Evolutionary conservation across 2,113 vertebrate genomes (phyloP).

Genomic region (Mustelus asterias): DNA sequence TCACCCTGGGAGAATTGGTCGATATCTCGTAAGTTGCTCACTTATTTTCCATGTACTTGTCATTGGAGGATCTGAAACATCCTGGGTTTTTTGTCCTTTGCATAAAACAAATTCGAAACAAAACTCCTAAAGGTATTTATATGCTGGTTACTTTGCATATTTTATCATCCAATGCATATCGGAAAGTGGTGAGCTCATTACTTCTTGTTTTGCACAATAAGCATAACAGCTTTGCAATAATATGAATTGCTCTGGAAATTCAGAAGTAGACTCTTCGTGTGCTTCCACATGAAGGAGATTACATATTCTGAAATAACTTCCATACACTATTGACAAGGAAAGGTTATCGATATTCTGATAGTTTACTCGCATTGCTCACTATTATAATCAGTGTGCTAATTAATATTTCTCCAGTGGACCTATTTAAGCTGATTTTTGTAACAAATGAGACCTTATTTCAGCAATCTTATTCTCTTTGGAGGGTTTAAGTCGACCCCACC

Average conservation of each 20-base stretch:
- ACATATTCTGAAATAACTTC: background rate
- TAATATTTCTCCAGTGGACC: background rate
- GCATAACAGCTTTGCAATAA: background rate
- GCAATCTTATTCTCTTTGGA: background rate
- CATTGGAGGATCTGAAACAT: background rate
- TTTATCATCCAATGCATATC: background rate
- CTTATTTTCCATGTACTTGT: background rate
- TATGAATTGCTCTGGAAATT: background rate
- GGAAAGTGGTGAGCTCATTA: background rate
- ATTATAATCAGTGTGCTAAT: background rate
- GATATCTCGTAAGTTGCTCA: background rate
- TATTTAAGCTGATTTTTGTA: background rate
- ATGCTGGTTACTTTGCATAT: background rate
- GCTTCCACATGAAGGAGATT: background rate
- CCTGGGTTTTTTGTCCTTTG: background rate
- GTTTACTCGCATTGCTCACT: background rate
- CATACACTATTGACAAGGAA: background rate
- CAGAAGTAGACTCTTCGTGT: background rate
- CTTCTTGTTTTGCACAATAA: background rate
- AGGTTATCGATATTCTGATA: background rate
- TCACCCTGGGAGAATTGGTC: too few relatives aligned
- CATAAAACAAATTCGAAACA: background rate
- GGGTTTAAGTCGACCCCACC: background rate
- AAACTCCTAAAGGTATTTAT: background rate
- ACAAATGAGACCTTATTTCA: too few relatives aligned